Conservation (phyloP, 1,140 invertebrate species). For the Gonatopus flavifemur region DNA sequence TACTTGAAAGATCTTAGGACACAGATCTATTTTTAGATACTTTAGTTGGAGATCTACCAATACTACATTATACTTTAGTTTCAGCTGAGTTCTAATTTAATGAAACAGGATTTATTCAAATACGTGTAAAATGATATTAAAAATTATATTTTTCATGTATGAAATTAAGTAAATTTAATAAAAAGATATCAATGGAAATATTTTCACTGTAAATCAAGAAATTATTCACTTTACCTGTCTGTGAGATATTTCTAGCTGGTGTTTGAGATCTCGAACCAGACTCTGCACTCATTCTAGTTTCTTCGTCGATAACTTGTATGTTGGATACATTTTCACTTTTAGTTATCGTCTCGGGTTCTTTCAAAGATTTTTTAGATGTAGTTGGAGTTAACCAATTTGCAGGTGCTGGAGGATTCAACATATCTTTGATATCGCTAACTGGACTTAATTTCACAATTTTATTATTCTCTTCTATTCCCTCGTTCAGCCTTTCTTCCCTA, state of each 20-base stretch:
- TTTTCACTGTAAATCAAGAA: background rate
- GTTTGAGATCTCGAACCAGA: conserved; percentile 59
- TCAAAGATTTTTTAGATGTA: conserved; percentile 42
- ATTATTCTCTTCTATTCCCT: too few species aligned
- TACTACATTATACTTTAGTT: conserved; percentile 40
- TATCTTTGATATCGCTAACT: conserved; percentile 27
- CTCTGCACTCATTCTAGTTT: conserved; percentile 85
- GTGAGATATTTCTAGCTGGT: conserved; percentile 51
- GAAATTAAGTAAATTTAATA: background rate
- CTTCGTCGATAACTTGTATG: conserved; percentile 77
- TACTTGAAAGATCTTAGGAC: conserved; percentile 40
- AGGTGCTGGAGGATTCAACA: conserved; percentile 25
- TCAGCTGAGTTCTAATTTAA: conserved; percentile 25
- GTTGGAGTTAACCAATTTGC: conserved; percentile 51
- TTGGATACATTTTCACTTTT: conserved; percentile 49
- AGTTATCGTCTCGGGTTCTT: conserved; percentile 20
- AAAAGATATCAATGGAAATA: too few species aligned
- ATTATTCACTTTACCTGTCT: conserved; percentile 33
- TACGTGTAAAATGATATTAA: background rate
- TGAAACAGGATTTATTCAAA: conserved; percentile 8
- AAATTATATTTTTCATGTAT: background rate
- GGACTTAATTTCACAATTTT: too few species aligned
- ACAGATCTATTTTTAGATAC: conserved; percentile 52
- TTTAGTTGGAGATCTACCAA: conserved; percentile 51
- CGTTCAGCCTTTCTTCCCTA: too few species aligned